These are phyloP conservation scores for Phaenicophaeus curvirostris DNA, from an alignment of 2,797 vertebrate genomes.

Conservation along the genomic window DNA sequence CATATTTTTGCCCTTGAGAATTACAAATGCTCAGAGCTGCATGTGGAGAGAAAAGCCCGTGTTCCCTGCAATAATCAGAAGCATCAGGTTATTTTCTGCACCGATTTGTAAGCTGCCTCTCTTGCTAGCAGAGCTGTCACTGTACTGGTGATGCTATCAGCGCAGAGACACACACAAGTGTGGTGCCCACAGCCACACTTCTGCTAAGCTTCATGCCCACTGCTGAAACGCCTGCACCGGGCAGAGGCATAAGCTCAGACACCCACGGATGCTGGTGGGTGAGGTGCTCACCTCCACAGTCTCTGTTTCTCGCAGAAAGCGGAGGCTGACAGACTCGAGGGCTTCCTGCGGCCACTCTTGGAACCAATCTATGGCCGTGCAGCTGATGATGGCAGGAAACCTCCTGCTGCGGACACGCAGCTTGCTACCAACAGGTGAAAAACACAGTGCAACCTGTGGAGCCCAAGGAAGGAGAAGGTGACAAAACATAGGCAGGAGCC, in stretches of 20 bases:
- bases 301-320: constrained; percentile 87
- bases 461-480: not conserved
- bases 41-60: rapidly evolving
- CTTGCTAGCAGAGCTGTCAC: not conserved
- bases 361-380: constrained; percentile 91
- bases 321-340: constrained; percentile 91
- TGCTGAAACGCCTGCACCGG: not conserved
- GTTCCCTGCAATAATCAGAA: not conserved
- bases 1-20: constrained; percentile 15
- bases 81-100: not conserved
- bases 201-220: not conserved
- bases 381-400: constrained; percentile 91
- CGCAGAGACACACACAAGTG: rapidly evolving
- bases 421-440: constrained; percentile 90
- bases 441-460: constrained; percentile 88
- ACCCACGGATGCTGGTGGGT: not conserved
- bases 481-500: not conserved
- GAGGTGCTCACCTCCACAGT: constrained; percentile 82
- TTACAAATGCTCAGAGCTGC: not conserved
- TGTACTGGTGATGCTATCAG: not conserved
- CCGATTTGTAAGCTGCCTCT: not conserved
- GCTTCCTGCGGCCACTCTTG: constrained; percentile 93
- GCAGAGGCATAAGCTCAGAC: rapidly evolving
- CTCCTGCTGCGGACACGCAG: constrained; percentile 87
- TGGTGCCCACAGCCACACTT: rapidly evolving